Base-by-base conservation (phyloP, 2,113 vertebrate species). In the Equus quagga region DNA sequence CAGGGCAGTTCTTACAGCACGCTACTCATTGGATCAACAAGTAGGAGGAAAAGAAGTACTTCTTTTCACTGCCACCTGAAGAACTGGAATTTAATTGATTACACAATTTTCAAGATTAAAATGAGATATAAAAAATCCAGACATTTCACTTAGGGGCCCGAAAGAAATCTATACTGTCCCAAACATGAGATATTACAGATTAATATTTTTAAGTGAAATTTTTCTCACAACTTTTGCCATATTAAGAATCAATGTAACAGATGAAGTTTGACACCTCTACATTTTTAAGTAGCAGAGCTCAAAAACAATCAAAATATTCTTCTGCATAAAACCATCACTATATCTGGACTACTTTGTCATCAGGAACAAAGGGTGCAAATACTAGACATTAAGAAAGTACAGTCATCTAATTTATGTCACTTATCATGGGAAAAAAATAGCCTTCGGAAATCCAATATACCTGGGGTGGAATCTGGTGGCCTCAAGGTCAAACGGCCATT, bases 271-370 rank as follows among this genome's bases (percentile, higher is more conserved):
- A 60, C 13, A 93, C 11, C 21, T 92, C 33, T 65, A 36, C 10
- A 86, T 44, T 75, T 90, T 72, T 41, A 94, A 97, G 70, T 24
- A 8, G 41, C 56, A 95, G 49, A 91, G 31, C 54, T 96, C 78
- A 94, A 93, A 96, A 96, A 78, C 46, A 65, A 72, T 83, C 15
- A 88, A 94, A 94, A 60, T 92, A 95, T 83, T 95, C 28, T 84
- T 92, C 28, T 80, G 46, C 58, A 75, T 41, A 94, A 23, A 92
- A 28, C 23, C 82, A 95, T 72, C 46, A 91, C 49, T 80, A 64
- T 64, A 73, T 70, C 26, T 70, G 72, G 58, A 41, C 14, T 60
- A 64, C n/a, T 78, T 76, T 91, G 93, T 64, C 46, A 21, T 72
- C 14, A 89, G 69, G 21, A 90, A 72, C 24, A 93, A 82, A 41